Conservation (phyloP, 2,888 invertebrate genomes). For the Julus scandinavius region DNA sequence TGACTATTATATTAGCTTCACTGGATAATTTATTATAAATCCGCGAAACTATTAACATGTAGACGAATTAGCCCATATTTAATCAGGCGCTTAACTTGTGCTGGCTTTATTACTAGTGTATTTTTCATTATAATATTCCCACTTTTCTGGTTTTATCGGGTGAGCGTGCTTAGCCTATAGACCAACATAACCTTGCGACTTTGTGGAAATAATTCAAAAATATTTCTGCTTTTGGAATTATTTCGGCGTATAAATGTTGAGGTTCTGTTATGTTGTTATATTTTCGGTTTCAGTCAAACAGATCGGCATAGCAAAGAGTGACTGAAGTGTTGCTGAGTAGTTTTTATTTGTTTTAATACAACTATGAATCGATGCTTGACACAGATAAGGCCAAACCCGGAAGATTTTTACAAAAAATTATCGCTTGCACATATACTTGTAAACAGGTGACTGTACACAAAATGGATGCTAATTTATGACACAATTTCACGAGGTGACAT, state of each 20-base stretch:
- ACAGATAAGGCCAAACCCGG: slow-evolving; percentile 11
- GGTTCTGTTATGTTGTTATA: neutral
- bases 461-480: neutral
- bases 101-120: too few species aligned
- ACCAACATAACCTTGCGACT: neutral
- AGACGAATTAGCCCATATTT: too few species aligned
- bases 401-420: neutral
- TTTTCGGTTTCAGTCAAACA: neutral
- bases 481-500: neutral
- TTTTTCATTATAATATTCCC: neutral
- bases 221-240: neutral
- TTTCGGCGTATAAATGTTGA: neutral
- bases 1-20: too few species aligned
- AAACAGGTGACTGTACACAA: slow-evolving; percentile 16
- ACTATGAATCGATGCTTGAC: slow-evolving; percentile 3
- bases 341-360: neutral
- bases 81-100: too few species aligned
- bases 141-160: neutral
- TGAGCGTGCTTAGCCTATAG: neutral
- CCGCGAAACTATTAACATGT: too few species aligned
- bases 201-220: neutral
- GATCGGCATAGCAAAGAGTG: neutral
- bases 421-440: neutral
- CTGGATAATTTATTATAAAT: too few species aligned
- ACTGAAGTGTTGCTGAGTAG: neutral